Evolutionary conservation across 2,797 vertebrate genomes (phyloP), one percentile per base, ranked within the genome.

Genomic region (Picus viridis): DNA sequence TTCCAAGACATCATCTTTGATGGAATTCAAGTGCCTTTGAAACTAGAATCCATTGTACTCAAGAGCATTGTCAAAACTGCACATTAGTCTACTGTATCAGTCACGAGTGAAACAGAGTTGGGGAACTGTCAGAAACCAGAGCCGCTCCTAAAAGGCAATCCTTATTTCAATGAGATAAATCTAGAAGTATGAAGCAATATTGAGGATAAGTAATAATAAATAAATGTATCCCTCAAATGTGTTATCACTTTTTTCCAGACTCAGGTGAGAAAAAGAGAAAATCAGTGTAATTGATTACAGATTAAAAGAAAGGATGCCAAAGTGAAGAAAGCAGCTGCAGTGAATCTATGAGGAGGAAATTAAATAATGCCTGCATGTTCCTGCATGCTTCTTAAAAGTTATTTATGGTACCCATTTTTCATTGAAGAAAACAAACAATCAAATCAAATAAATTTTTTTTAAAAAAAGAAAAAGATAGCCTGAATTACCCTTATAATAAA

Each of bases 91-190:
- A 51, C 5, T 14, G 16, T 17, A 87, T 20, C 47, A 78, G 41
- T 89, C 43, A 88, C 32, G 39, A 78, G 56, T 51, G 51, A 95
- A 92, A 89, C 9, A 65, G n/a, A 69, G 15, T 45, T 93, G n/a
- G 86, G 41, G 7, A 92, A 11, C 49, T 93, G 62, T 94, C 30
- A 94, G 93, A 93, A 94, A 96, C 9, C 29, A 76, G 5, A 90
- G 6, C 10, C 78, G 6, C 19, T 81, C 2, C 2, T 86, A 85
- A 94, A 88, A 92, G 4, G n/a, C 39, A 83, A 83, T 83, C 23
- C 79, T 90, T 49, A 36, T 85, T 67, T 67, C 27, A 88, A 65
- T 79, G 10, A 65, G 36, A 75, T 53, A 75, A 69, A 90, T 68
- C 41, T 93, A 45, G 45, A 75, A 67, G 27, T 54, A 69, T 78